Evolutionary conservation across 2,888 invertebrate genomes (phyloP), one percentile per base, ranked within the genome.

Genomic region (Congeria kusceri): DNA sequence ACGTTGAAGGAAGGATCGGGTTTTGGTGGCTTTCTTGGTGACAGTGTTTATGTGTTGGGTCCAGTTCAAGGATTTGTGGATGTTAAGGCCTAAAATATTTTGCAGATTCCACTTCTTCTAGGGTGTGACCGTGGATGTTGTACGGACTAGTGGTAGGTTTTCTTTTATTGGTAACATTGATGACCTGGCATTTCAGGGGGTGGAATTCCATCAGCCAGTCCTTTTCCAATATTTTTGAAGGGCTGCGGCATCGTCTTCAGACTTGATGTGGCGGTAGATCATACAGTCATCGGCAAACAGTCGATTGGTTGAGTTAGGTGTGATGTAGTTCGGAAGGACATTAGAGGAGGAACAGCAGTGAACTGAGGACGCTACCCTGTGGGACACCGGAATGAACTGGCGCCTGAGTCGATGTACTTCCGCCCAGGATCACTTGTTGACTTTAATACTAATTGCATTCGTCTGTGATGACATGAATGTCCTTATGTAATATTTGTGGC

Each of bases 241-340:
- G 18, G 28, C n/a, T 29, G 13, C 11, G 61, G 61, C 39, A 3
- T n/a, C 61, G 9, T 61, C 61, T 32, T 9, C n/a, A 15, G n/a
- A 27, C 28, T 28, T 65, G 25, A 49, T 28, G 25, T 27, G 23
- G 25, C 47, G 29, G 32, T 27, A 49, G 23, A 65, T n/a, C 28
- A 65, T 20, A 15, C 65, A 65, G 53, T 47, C 65, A 27, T 28
- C 53, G 20, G 49, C 49, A 18, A 65, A 49, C 1, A 49, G 65
- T 25, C 49, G 25, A 4, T 1, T 49, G 2, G 27, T 27, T 13
- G 65, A 49, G 23, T 13, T 28, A 4, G 3, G 18, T 9, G 49
- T 9, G 4, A 49, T 49, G 49, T 18, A 49, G 4, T 49, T 15
- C 4, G 49, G 49, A 20, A 49, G 49, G 49, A 9, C 49, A 20